Evolutionary conservation across 2,888 invertebrate species (phyloP).

Genomic region (Bimastos eiseni): DNA sequence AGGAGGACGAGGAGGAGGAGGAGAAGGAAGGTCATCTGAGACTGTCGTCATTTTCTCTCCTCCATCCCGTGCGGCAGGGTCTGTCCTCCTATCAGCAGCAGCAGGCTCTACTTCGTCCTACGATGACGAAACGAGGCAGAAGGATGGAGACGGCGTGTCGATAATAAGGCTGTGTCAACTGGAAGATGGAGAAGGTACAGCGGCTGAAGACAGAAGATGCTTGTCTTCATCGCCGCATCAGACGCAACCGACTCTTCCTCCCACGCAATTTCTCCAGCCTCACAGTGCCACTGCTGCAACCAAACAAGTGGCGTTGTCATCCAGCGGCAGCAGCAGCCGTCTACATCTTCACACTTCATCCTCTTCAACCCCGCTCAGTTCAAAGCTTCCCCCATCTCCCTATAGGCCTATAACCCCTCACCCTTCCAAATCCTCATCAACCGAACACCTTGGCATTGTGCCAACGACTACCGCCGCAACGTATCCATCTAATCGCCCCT

Average conservation of each 20-base stretch:
- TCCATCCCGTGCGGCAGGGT: neutral
- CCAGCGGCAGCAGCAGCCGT: neutral
- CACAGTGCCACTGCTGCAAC: neutral
- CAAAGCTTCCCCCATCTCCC: neutral
- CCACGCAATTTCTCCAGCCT: neutral
- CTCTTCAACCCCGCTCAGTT: neutral
- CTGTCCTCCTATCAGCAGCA: neutral
- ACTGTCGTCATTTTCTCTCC: neutral
- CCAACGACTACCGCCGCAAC: slow-evolving; percentile 1
- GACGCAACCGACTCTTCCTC: neutral
- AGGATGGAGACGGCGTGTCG: neutral
- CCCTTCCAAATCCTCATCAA: neutral
- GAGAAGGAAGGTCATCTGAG: neutral
- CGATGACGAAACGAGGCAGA: neutral
- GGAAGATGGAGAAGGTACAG: neutral
- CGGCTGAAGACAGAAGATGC: neutral
- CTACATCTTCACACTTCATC: neutral
- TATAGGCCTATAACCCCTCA: neutral
- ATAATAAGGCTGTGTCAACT: neutral
- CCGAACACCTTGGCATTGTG: neutral
- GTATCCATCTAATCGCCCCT: neutral
- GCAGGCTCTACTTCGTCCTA: neutral
- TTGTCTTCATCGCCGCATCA: neutral
- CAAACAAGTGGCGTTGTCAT: neutral
- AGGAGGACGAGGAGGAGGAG: neutral